A percentile compares a stretch with the other conserved stretches of the same genome.
These are phyloP conservation scores for Azemiops feae DNA, from an alignment of 2,113 vertebrate species.

Conservation along the genomic window DNA sequence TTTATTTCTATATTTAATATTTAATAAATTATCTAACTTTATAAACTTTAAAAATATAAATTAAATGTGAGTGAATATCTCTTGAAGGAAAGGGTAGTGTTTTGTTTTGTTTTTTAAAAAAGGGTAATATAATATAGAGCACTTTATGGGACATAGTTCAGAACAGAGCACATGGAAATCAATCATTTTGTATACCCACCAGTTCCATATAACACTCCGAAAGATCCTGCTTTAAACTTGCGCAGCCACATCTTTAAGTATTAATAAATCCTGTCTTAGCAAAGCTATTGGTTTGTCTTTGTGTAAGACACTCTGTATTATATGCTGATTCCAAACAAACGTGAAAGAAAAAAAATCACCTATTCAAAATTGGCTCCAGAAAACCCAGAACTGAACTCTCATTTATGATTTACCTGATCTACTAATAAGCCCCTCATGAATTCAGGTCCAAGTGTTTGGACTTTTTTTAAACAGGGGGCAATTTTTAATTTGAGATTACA, in stretches of 20 bases:
- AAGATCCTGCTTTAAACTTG: not conserved
- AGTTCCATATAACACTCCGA: not conserved
- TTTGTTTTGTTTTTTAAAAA: not conserved
- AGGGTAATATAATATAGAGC: not conserved
- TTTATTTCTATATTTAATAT: not conserved
- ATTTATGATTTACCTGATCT: not conserved
- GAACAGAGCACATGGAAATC: not conserved
- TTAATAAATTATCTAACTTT: not conserved
- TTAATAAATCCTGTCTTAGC: not conserved
- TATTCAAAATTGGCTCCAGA: not conserved
- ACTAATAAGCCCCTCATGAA: not conserved
- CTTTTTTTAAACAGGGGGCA: not conserved
- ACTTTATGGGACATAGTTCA: not conserved
- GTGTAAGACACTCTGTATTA: not conserved
- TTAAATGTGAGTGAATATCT: not conserved
- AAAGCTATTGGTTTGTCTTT: not conserved
- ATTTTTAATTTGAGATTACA: not conserved
- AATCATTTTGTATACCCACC: not conserved
- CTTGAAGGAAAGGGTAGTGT: not conserved
- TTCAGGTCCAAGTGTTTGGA: not conserved
- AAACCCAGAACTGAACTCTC: not conserved
- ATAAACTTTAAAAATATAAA: not conserved
- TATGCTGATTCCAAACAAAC: not conserved
- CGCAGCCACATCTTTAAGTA: not conserved
- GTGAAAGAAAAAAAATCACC: not conserved